Conservation (phyloP, 1,140 invertebrate genomes). For the Drosophila bipectinata region DNA sequence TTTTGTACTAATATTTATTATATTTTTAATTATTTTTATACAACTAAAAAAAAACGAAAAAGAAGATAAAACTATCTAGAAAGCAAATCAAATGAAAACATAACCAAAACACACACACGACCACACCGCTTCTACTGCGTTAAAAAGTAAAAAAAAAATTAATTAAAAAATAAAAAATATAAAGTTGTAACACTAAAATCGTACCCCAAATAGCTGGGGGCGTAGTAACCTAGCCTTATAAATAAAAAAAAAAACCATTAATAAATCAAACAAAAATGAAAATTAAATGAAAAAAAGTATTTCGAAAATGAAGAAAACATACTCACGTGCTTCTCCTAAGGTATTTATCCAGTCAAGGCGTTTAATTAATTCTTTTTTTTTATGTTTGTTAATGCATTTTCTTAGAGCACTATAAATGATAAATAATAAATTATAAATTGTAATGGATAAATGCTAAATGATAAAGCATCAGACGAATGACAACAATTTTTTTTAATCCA, state of each 20-base stretch:
- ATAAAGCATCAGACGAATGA: slow-evolving; percentile 16
- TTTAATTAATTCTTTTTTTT: slow-evolving; percentile 44
- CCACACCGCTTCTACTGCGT: slow-evolving; percentile 25
- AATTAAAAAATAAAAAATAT: neutral
- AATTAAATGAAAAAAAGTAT: neutral
- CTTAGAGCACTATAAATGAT: slow-evolving; percentile 42
- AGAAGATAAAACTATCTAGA: slow-evolving; percentile 15
- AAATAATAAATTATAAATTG: neutral
- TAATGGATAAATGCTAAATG: neutral
- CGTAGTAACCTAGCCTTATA: slow-evolving; percentile 51
- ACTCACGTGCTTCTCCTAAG: slow-evolving; percentile 52
- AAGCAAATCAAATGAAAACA: slow-evolving; percentile 46
- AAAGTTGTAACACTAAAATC: slow-evolving; percentile 12
- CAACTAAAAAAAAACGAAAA: slow-evolving; percentile 4
- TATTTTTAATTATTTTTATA: slow-evolving; percentile 65
- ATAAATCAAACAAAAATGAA: slow-evolving; percentile 1
- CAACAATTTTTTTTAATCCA: slow-evolving; percentile 54
- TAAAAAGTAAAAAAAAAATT: neutral
- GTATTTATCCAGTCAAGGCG: slow-evolving; percentile 45
- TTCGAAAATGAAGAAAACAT: slow-evolving; percentile 5
- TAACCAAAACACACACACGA: slow-evolving; percentile 42
- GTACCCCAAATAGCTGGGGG: slow-evolving; percentile 20
- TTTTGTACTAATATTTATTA: slow-evolving; percentile 78
- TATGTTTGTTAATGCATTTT: slow-evolving; percentile 61
- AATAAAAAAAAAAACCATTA: neutral